Percentiles rank a stretch among this genome's conserved stretches.
Conservation (phyloP, 2,113 vertebrate genomes). For the Scomber scombrus region DNA sequence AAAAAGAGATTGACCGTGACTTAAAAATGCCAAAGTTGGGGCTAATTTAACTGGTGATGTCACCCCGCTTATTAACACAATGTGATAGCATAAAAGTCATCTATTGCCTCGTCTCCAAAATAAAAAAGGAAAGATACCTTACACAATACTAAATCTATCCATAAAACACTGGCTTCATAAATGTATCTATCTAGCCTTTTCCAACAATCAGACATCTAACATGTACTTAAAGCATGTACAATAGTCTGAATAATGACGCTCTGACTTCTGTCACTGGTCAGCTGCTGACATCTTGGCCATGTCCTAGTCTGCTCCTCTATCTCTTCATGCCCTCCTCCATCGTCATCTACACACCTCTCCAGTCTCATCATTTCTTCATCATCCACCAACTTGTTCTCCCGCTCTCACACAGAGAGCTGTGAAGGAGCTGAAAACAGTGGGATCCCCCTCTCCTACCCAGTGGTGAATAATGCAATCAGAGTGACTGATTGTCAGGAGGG, state of each 20-base stretch:
- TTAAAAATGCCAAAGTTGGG: conserved; percentile 3
- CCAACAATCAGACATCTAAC: not conserved
- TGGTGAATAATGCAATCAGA: conserved; percentile 72
- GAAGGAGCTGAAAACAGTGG: conserved; percentile 55
- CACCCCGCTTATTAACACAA: not conserved
- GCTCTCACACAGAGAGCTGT: conserved; percentile 35
- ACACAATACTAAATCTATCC: no score
- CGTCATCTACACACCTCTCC: conserved; percentile 16
- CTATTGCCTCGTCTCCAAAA: no score
- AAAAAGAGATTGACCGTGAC: not conserved
- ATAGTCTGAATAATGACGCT: not conserved
- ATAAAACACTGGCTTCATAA: no score
- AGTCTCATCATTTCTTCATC: conserved; percentile 46
- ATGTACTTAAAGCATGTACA: not conserved
- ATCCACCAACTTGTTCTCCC: conserved; percentile 48
- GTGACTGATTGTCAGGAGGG: conserved; percentile 62
- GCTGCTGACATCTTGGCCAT: not conserved
- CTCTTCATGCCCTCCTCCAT: conserved; percentile 19
- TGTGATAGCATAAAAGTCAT: not conserved
- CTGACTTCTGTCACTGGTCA: no score
- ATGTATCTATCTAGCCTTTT: not conserved
- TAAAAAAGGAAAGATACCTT: no score
- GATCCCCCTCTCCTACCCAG: conserved; percentile 53
- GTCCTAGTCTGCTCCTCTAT: conserved; percentile 6
- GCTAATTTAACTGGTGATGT: not conserved